Evolutionary conservation across 2,113 vertebrate genomes (phyloP).

Genomic region (Apeltes quadracus): DNA sequence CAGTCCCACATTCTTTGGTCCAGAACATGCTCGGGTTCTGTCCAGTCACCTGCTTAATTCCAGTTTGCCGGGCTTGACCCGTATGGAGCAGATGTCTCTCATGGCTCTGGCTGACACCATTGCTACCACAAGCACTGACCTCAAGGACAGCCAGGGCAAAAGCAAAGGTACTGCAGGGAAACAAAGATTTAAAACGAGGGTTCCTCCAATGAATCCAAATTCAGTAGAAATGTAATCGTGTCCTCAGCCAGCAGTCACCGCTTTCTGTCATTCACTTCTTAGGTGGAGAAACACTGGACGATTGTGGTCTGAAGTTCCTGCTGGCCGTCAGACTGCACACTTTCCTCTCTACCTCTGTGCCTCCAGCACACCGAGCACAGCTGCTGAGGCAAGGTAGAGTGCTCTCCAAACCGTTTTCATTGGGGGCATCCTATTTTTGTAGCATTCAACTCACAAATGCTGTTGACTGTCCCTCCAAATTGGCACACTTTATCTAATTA

Average conservation of each 20-base stretch:
- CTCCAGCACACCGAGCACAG: slow-evolving; percentile 88
- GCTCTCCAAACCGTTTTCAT: not conserved
- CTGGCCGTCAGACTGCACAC: slow-evolving; percentile 94
- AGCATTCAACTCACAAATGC: not conserved
- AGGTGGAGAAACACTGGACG: slow-evolving; percentile 98
- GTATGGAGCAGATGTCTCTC: slow-evolving; percentile 97
- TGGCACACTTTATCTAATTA: not conserved
- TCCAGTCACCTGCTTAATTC: slow-evolving; percentile 94
- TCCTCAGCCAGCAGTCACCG: slow-evolving; percentile 1
- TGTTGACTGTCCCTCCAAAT: not conserved
- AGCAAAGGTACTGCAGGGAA: slow-evolving; percentile 83
- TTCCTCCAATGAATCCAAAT: not conserved
- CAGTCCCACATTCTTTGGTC: slow-evolving; percentile 92
- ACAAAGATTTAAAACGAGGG: not conserved
- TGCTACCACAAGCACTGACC: slow-evolving; percentile 94
- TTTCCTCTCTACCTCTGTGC: slow-evolving; percentile 92
- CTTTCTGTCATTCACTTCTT: slow-evolving; percentile 20
- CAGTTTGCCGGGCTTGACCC: slow-evolving; percentile 92
- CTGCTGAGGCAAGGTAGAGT: slow-evolving; percentile 92
- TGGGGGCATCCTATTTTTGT: not conserved
- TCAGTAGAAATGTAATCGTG: not conserved
- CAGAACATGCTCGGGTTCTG: slow-evolving; percentile 93
- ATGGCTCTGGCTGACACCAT: slow-evolving; percentile 97
- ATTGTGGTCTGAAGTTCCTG: slow-evolving; percentile 95
- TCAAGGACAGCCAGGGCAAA: slow-evolving; percentile 90